Evolutionary conservation across 2,113 vertebrate genomes (phyloP).

Genomic region (Paraplagusia blochii): DNA sequence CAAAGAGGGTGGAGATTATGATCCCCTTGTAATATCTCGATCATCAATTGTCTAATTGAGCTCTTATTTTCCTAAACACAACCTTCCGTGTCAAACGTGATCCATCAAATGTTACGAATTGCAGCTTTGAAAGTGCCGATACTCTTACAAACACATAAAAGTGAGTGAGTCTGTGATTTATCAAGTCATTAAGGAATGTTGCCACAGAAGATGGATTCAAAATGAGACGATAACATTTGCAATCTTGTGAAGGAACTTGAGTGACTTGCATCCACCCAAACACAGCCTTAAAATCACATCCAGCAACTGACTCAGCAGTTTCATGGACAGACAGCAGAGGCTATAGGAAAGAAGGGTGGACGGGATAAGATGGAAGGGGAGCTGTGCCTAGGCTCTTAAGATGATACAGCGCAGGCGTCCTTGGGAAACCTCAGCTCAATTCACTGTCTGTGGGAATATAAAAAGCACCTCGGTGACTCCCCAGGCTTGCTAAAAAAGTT

Average conservation of each 20-base stretch:
- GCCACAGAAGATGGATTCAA: conserved; percentile 13
- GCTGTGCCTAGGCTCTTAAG: conserved; percentile 31
- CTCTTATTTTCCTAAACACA: conserved; percentile 25
- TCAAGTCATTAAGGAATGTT: neutral
- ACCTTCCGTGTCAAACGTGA: conserved; percentile 35
- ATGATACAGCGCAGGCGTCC: conserved; percentile 60
- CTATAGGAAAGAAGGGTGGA: conserved; percentile 9
- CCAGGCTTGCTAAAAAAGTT: conserved; percentile 38
- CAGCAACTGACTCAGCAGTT: conserved; percentile 31
- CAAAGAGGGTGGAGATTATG: conserved; percentile 26
- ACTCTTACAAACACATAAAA: conserved; percentile 21
- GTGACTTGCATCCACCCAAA: conserved; percentile 10
- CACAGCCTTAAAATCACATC: conserved; percentile 23
- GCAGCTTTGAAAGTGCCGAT: conserved; percentile 42
- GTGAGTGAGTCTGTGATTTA: conserved; percentile 7
- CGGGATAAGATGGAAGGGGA: conserved; percentile 28
- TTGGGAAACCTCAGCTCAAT: conserved; percentile 57
- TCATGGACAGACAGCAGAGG: conserved; percentile 18
- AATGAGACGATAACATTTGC: conserved; percentile 33
- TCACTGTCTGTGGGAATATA: conserved; percentile 62
- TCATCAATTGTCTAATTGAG: too few relatives aligned
- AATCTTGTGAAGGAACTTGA: conserved; percentile 33
- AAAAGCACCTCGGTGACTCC: conserved; percentile 67
- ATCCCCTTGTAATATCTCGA: neutral
- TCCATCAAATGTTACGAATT: conserved; percentile 36